Percentiles rank a stretch among this genome's conserved stretches.
Evolutionary conservation across 2,113 vertebrate genomes (phyloP).

Genomic region (Cavia aperea): DNA sequence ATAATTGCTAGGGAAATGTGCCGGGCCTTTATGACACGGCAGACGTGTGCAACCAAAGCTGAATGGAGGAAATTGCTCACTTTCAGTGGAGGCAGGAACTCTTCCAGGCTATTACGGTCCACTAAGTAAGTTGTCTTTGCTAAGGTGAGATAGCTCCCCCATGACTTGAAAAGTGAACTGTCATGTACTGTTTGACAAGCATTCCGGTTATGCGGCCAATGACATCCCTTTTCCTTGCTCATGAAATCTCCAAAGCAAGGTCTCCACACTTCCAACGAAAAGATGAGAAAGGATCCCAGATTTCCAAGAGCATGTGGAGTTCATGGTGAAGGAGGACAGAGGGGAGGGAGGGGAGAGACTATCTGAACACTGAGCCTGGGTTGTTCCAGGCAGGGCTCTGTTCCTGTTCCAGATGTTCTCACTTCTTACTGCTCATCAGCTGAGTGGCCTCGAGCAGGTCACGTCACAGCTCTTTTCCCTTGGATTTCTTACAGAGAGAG

Average conservation of each 20-base stretch:
- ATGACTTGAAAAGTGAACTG: neutral
- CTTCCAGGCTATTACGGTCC: neutral
- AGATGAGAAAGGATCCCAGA: neutral
- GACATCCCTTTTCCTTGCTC: neutral
- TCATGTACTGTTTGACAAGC: neutral
- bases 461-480: neutral
- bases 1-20: neutral
- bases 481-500: neutral
- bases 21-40: neutral
- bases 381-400: neutral
- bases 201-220: neutral
- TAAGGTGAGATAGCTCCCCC: neutral
- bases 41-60: constrained; percentile 30
- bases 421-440: neutral
- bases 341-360: neutral
- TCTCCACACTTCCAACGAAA: neutral
- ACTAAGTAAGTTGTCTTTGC: constrained; percentile 5
- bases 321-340: neutral
- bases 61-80: constrained; percentile 39
- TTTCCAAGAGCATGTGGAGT: neutral
- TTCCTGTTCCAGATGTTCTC: neutral
- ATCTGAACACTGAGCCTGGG: accelerated
- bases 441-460: neutral
- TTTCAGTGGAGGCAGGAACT: constrained; percentile 13
- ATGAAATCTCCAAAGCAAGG: neutral